These are phyloP conservation scores for Boloria selene DNA, from an alignment of 2,888 invertebrate species.

Conservation along the genomic window DNA sequence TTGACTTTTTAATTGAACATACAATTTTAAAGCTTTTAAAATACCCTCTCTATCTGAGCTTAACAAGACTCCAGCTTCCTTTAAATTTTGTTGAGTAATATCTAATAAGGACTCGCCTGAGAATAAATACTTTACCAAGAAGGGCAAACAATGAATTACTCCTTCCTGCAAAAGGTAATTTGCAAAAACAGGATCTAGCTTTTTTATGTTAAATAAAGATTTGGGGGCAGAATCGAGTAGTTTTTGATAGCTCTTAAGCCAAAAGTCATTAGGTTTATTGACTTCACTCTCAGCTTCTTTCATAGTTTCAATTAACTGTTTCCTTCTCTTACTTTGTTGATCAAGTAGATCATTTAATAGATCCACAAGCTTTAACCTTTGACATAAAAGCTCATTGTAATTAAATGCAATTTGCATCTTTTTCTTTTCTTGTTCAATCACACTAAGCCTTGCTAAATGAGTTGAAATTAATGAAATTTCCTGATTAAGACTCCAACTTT, in stretches of 20 bases:
- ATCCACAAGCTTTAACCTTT: slow-evolving; percentile 85
- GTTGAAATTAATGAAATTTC: slow-evolving; percentile 88
- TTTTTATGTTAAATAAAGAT: slow-evolving; percentile 83
- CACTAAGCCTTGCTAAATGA: slow-evolving; percentile 87
- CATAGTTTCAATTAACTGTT: slow-evolving; percentile 85
- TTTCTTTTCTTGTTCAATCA: slow-evolving; percentile 87
- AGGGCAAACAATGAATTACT: slow-evolving; percentile 89
- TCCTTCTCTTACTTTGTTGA: slow-evolving; percentile 85
- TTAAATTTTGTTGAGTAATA: slow-evolving; percentile 81
- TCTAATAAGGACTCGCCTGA: slow-evolving; percentile 76
- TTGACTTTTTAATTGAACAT: slow-evolving; percentile 70
- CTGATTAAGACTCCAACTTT: slow-evolving; percentile 89
- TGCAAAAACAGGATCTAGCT: slow-evolving; percentile 85
- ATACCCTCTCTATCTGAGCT: slow-evolving; percentile 83
- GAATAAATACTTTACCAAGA: slow-evolving; percentile 84
- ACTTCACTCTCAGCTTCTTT: slow-evolving; percentile 86
- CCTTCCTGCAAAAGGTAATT: slow-evolving; percentile 87
- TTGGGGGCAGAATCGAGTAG: slow-evolving; percentile 89
- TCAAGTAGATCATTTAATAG: slow-evolving; percentile 86
- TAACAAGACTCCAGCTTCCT: slow-evolving; percentile 81
- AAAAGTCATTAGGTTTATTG: slow-evolving; percentile 83
- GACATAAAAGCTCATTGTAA: slow-evolving; percentile 86
- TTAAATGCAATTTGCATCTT: slow-evolving; percentile 86
- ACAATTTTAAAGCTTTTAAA: slow-evolving; percentile 84
- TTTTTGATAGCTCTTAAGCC: slow-evolving; percentile 92